phyloP scores from a whole-genome alignment of 64 coral and sea anemone species.

The Dendrophyllia cribrosa region DNA sequence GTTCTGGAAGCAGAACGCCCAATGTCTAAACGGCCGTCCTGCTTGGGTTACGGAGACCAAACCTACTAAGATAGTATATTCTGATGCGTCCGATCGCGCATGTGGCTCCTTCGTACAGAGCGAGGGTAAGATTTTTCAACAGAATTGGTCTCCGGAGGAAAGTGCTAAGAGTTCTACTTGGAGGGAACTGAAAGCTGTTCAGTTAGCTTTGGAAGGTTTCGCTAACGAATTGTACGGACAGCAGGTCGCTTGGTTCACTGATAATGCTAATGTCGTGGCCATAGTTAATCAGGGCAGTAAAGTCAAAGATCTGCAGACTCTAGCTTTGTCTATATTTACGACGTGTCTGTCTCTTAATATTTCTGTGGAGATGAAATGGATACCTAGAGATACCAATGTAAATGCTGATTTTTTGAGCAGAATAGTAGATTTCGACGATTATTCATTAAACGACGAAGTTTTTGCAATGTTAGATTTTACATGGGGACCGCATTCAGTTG shows the following conservation, averaged over 20 bases:
- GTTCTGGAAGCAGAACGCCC: slow-evolving; percentile 17
- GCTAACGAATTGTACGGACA: not conserved
- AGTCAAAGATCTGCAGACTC: slow-evolving; percentile 9
- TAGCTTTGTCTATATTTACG: slow-evolving; percentile 10
- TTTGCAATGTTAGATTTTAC: not conserved
- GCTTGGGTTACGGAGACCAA: not conserved
- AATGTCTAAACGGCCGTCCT: not conserved
- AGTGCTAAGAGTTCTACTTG: slow-evolving; percentile 21
- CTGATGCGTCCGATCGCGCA: slow-evolving; percentile 2
- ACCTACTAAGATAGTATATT: slow-evolving; percentile 8
- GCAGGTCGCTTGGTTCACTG: slow-evolving; percentile 35
- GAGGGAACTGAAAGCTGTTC: slow-evolving; percentile 31
- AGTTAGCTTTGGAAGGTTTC: slow-evolving; percentile 4
- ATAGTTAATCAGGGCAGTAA: slow-evolving; percentile 19
- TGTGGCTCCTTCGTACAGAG: slow-evolving; percentile 36
- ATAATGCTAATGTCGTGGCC: slow-evolving; percentile 38
- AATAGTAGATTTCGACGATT: slow-evolving; percentile 26
- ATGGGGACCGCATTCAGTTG: slow-evolving; percentile 48
- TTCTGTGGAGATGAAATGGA: slow-evolving; percentile 1
- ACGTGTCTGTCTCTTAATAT: not conserved
- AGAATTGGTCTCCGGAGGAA: slow-evolving; percentile 52
- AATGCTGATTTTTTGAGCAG: slow-evolving; percentile 22
- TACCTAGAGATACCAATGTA: slow-evolving; percentile 12
- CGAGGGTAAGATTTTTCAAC: slow-evolving; percentile 53
- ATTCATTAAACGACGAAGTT: not conserved